Percentiles rank a stretch among this genome's conserved stretches.
phyloP scores from a whole-genome alignment of 2,888 invertebrate species.

The Argyra leucocephala region DNA sequence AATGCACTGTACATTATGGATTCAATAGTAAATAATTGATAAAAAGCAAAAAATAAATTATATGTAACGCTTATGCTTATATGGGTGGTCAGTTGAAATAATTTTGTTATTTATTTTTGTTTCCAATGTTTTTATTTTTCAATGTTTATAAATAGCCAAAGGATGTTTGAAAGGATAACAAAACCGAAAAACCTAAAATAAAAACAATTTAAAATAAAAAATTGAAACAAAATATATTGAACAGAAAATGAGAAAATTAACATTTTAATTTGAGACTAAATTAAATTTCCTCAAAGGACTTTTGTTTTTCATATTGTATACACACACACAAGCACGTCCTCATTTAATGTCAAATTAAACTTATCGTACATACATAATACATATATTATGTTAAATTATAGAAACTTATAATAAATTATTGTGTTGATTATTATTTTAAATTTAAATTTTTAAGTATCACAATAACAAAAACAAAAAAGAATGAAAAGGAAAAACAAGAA shows the following conservation, averaged over 20 bases:
- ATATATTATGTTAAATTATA: no score
- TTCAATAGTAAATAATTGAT: no score
- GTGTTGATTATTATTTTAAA: neutral
- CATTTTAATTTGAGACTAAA: conserved; percentile 3
- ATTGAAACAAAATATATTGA: neutral
- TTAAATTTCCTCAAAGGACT: neutral
- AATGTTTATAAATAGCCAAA: conserved; percentile 2
- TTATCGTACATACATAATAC: no score
- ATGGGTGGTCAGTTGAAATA: conserved; percentile 3
- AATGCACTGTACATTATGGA: no score
- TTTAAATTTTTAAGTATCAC: neutral
- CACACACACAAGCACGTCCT: neutral
- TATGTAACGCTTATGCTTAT: no score
- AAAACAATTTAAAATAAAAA: neutral
- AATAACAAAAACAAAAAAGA: neutral
- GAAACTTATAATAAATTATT: no score
- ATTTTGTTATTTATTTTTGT: neutral
- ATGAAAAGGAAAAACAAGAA: no score
- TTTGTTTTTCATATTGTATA: neutral
- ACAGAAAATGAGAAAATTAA: neutral
- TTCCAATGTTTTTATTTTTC: no score
- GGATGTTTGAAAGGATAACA: neutral
- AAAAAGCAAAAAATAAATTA: no score
- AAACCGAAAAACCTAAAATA: neutral
- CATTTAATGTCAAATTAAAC: no score